A percentile compares a stretch with the other conserved stretches of the same genome.
These are phyloP conservation scores for Drosophila equinoxialis DNA, from an alignment of 1,140 invertebrate genomes.

Conservation along the genomic window DNA sequence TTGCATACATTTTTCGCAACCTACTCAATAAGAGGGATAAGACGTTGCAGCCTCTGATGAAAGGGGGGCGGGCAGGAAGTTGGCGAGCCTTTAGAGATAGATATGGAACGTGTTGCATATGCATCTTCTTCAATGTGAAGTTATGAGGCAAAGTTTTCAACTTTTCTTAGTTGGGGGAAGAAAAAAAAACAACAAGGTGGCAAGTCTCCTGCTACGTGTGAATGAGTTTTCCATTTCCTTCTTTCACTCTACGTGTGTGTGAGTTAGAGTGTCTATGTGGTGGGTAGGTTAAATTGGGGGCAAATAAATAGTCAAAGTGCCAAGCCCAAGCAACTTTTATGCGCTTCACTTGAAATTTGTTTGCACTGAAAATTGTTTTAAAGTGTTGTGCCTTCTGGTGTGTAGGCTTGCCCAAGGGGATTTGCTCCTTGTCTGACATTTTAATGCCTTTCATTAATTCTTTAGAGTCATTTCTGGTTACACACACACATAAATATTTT, in stretches of 20 bases:
- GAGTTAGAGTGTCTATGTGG: constrained; percentile 13
- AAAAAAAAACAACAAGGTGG: constrained; percentile 38
- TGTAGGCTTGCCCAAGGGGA: neutral
- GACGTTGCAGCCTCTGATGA: neutral
- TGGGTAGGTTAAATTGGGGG: constrained; percentile 56
- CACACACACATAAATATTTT: neutral
- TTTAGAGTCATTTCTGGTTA: constrained; percentile 29
- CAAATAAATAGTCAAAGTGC: constrained; percentile 68
- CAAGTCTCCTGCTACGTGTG: constrained; percentile 58
- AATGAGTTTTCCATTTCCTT: constrained; percentile 45
- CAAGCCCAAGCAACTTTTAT: constrained; percentile 45
- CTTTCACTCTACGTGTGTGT: constrained; percentile 1
- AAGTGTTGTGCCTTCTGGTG: constrained; percentile 36
- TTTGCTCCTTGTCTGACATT: neutral
- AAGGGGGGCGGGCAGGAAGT: constrained; percentile 29
- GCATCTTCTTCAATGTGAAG: constrained; percentile 77
- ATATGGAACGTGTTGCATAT: constrained; percentile 73
- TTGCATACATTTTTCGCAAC: constrained; percentile 19
- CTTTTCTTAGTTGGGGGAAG: constrained; percentile 47
- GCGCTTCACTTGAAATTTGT: constrained; percentile 59
- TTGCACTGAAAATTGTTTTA: constrained; percentile 63
- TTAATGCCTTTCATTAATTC: constrained; percentile 52
- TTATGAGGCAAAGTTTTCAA: constrained; percentile 78
- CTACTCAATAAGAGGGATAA: constrained; percentile 8
- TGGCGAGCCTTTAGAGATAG: constrained; percentile 31